phyloP scores from a whole-genome alignment of 2,888 invertebrate genomes.

The Pocota personata region DNA sequence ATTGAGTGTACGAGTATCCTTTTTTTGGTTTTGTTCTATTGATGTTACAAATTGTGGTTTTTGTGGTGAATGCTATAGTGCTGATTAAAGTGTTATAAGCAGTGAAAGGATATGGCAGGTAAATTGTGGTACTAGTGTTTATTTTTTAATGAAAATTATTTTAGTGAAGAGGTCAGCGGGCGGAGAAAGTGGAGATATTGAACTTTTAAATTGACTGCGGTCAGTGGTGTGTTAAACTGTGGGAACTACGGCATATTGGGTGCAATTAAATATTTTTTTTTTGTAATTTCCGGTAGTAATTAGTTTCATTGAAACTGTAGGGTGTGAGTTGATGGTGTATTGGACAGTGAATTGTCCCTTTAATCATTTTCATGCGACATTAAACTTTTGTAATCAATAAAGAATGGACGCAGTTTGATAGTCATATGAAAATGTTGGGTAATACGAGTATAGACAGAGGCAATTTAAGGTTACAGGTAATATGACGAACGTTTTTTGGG shows the following conservation, averaged over 20 bases:
- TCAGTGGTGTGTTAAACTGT: conserved; percentile 44
- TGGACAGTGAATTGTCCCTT: neutral
- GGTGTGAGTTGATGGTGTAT: neutral
- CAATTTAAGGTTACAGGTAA: neutral
- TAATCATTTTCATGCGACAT: neutral
- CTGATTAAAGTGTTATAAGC: conserved; percentile 41
- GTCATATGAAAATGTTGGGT: no score
- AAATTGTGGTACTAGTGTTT: conserved; percentile 25
- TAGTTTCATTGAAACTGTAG: conserved; percentile 3
- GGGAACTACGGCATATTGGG: conserved; percentile 36
- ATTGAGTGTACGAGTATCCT: neutral
- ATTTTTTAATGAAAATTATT: conserved; percentile 1
- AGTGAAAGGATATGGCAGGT: conserved; percentile 18
- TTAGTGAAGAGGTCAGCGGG: neutral
- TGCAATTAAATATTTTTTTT: conserved; percentile 29
- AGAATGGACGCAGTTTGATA: neutral
- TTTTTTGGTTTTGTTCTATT: conserved; percentile 33
- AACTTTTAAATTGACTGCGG: conserved; percentile 54
- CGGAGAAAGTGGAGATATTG: conserved; percentile 36
- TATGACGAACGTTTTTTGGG: neutral
- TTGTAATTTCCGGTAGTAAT: conserved; percentile 4
- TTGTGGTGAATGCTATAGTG: conserved; percentile 36
- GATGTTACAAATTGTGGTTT: conserved; percentile 55
- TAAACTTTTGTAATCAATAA: neutral
- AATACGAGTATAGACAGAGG: neutral